A percentile compares a stretch with the other conserved stretches of the same genome.
Evolutionary conservation across 2,113 vertebrate species (phyloP).

Genomic region (Holacanthus passer): DNA sequence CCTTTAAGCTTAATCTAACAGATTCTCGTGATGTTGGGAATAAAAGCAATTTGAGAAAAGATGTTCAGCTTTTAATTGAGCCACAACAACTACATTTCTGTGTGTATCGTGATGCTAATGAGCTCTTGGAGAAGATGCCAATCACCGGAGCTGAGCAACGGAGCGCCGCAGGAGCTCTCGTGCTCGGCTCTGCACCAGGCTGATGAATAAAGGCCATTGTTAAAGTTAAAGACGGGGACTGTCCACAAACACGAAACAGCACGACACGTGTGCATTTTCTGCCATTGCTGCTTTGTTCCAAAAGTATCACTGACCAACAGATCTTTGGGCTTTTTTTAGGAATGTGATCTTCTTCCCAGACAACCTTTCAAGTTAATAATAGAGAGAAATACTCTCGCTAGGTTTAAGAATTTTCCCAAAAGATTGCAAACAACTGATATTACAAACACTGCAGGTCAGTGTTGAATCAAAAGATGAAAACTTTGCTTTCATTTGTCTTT

Average conservation of each 20-base stretch:
- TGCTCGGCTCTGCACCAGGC: conserved; percentile 16
- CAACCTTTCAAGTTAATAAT: conserved; percentile 52
- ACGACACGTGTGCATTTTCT: conserved; percentile 3
- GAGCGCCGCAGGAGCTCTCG: conserved; percentile 41
- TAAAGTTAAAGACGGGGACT: conserved; percentile 13
- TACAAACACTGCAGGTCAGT: conserved; percentile 22
- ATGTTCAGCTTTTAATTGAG: conserved; percentile 49
- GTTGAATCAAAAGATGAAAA: background rate
- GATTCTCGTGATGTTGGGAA: conserved; percentile 24
- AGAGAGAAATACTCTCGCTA: conserved; percentile 25
- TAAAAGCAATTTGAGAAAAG: conserved; percentile 32
- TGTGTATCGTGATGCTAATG: conserved; percentile 38
- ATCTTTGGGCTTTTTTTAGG: conserved; percentile 24
- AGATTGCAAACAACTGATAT: conserved; percentile 22
- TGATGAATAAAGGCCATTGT: conserved; percentile 42
- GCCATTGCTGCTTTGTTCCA: background rate
- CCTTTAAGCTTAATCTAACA: background rate
- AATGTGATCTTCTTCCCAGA: conserved; percentile 40
- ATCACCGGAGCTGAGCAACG: conserved; percentile 19
- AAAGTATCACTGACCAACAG: conserved; percentile 28
- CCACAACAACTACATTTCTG: conserved; percentile 12
- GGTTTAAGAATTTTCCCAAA: conserved; percentile 12
- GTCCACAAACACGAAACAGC: conserved; percentile 43
- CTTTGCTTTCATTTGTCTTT: background rate
- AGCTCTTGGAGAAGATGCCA: too few relatives aligned